Conservation (phyloP, 1,140 invertebrate species). For the Scaptomyza montana region DNA sequence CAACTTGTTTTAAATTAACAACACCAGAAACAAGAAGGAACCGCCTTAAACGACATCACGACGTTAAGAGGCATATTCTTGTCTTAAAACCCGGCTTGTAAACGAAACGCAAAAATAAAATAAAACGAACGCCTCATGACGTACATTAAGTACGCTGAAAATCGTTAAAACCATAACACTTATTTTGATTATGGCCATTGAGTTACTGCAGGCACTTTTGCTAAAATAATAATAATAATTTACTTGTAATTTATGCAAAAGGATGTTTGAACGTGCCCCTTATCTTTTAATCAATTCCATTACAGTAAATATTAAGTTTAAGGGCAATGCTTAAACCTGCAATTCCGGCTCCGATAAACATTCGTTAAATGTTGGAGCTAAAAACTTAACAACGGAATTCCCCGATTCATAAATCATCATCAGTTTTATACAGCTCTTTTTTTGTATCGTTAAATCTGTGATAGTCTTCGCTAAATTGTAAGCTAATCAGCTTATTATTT, state of each 20-base stretch:
- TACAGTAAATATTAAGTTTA: not conserved
- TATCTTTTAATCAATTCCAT: not conserved
- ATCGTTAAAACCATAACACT: conserved; percentile 25
- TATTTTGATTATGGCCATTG: conserved; percentile 16
- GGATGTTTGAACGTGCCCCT: not conserved
- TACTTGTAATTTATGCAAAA: not conserved
- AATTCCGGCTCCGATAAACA: not conserved
- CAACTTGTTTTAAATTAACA: conserved; percentile 76
- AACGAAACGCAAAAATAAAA: conserved; percentile 2
- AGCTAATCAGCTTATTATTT: not conserved
- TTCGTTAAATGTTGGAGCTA: not conserved
- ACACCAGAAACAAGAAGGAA: conserved; percentile 31
- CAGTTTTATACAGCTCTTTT: not conserved
- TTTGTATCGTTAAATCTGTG: not conserved
- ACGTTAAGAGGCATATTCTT: not conserved
- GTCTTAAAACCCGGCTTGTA: conserved; percentile 14
- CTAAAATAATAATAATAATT: not conserved
- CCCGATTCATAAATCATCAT: not conserved
- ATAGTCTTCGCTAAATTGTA: not conserved
- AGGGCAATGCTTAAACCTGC: not conserved
- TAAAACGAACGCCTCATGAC: conserved; percentile 14
- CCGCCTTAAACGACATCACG: conserved; percentile 27
- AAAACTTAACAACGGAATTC: too few species aligned
- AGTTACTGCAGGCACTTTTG: conserved; percentile 5
- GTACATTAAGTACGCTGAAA: conserved; percentile 30